Evolutionary conservation across 2,797 vertebrate species (phyloP).

Genomic region (Coregonus ussuriensis): DNA sequence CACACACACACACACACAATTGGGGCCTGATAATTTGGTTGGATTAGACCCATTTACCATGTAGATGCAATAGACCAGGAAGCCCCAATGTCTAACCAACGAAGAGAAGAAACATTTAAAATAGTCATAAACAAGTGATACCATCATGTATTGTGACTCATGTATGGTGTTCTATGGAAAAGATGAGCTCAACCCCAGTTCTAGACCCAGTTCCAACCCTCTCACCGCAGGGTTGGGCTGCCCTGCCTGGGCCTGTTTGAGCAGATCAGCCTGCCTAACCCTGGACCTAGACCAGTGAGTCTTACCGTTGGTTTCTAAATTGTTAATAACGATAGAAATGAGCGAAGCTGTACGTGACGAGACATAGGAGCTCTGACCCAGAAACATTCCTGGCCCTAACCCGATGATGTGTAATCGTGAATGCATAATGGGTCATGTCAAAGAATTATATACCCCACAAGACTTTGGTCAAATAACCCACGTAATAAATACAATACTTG

Average conservation of each 20-base stretch:
- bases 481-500: constrained; percentile 1
- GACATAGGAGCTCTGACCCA: neutral
- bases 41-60: neutral
- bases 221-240: neutral
- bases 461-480: neutral
- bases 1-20: too few species aligned
- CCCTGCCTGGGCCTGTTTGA: neutral
- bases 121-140: neutral
- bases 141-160: neutral
- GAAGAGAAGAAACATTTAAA: neutral
- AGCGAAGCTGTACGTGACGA: neutral
- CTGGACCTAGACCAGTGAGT: neutral
- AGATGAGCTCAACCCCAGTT: neutral
- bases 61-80: too few species aligned
- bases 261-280: neutral
- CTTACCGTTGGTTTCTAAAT: neutral
- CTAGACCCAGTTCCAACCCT: neutral
- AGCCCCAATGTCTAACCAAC: neutral
- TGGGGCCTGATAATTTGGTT: neutral
- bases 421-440: neutral
- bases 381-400: neutral
- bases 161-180: neutral
- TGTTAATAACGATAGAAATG: neutral
- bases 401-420: neutral
- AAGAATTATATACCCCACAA: neutral